Evolutionary conservation across 2,113 vertebrate genomes (phyloP), one percentile per base, ranked within the genome.

Genomic region (Bubo blakistoni): DNA sequence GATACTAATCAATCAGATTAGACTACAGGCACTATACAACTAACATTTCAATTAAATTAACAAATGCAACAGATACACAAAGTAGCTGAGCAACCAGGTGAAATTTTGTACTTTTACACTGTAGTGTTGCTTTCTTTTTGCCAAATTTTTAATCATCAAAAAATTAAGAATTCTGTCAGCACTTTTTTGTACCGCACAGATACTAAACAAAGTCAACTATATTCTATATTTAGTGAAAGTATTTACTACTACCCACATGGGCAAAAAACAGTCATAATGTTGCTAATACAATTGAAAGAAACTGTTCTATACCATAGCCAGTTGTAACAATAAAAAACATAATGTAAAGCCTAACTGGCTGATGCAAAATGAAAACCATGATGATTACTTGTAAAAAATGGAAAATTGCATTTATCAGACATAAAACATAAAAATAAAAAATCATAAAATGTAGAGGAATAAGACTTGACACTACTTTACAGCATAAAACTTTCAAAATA

Each of bases 251-350:
- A 80, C 78, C 34, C 47, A 95, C 62, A 36, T 70, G 80, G 59
- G 36, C 70, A 51, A 85, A 93, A 90, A 94, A 92, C 70, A 71
- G 44, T 91, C 63, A 81, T 29, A 69, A 78, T 30, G 20, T 86
- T 90, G 66, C 83, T 94, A 94, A 94, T 72, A 86, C 66, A 95
- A 94, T 46, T 92, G 81, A 96, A 98, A 92, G 17, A 73, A 95
- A 89, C 54, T 77, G 55, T 88, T 88, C 46, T 61, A 63, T 83
- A 78, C 49, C 93, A 66, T 13, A 90, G 18, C 26, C 57, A 78
- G 65, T 17, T 74, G 66, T 62, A 73, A 81, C 72, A 74, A 70
- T 46, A 80, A 69, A 88, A 90, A 80, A 13, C 4, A 73, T 73
- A 13, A 49, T 26, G 32, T 57, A 66, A 91, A 94, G 13, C 13